Evolutionary conservation across 2,888 invertebrate genomes (phyloP), one percentile per base, ranked within the genome.

Genomic region (Temnothorax ravouxi): DNA sequence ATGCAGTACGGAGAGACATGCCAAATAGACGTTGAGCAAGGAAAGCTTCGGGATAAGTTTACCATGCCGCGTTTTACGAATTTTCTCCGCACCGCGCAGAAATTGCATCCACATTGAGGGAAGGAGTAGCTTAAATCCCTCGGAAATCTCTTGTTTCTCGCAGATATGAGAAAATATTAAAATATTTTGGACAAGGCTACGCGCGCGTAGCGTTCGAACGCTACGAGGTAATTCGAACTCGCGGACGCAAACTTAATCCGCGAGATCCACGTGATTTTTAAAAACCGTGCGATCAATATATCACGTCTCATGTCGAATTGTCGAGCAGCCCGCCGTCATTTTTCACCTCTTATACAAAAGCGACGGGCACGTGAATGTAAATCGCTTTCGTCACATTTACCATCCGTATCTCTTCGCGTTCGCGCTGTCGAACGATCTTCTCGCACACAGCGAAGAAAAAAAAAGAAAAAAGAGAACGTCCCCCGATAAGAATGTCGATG

Each of bases 371-470:
- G n/a, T 44, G 71, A 84, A 71, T 81, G 47, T 25, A 72, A 80
- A 81, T 80, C 80, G 69, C 67, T 41, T 41, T 83, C 79, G 56
- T 62, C 41, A 41, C 67, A 52, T 83, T 69, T 61, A 50, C 77
- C 52, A 56, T 76, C 66, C 59, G 47, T 64, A 50, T 56, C 66
- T 76, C 44, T 47, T 18, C 15, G 41, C 54, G n/a, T 15, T 18
- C n/a, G 15, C 18, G 38, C 44, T 6, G 25, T 76, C 59, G 56
- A 47, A 11, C 79, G 47, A 18, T 52, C 52, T 38, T 77, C 25
- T 44, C 29, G 29, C 18, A 25, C 15, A 25, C 41, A 8, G 8
- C 56, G 3, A 3, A 21, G 21, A 34, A 47, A 72, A 72, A 29
- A 41, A 5, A 38, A 38, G n/a, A 4, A 62, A 41, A n/a, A 41